Evolutionary conservation across 64 coral and sea anemone species (phyloP).

Genomic region (Porites lutea): DNA sequence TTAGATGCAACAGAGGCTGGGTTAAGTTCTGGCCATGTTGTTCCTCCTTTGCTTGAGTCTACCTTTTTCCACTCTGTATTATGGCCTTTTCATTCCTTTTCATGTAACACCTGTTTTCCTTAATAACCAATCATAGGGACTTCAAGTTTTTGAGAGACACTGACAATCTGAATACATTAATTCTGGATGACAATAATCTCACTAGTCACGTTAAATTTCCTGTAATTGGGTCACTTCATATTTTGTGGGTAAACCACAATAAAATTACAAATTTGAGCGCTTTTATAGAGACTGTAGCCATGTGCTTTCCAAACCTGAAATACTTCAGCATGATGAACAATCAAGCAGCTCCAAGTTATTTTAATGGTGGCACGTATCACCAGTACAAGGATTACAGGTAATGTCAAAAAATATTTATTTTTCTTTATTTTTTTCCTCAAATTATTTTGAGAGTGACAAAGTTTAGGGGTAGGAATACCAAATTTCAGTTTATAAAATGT

Average conservation of each 20-base stretch:
- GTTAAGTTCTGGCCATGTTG: no score
- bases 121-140: slow-evolving; percentile 44
- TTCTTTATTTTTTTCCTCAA: no score
- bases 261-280: slow-evolving; percentile 92
- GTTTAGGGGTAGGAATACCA: no score
- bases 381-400: slow-evolving; percentile 99
- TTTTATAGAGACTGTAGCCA: slow-evolving; percentile 85
- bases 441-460: no score
- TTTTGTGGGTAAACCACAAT: slow-evolving; percentile 95
- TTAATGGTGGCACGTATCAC: slow-evolving; percentile 91
- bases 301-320: slow-evolving; percentile 90
- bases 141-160: slow-evolving; percentile 78
- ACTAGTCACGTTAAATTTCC: slow-evolving; percentile 83
- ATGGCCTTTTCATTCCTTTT: no score
- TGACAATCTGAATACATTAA: slow-evolving; percentile 75
- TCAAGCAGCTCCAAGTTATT: slow-evolving; percentile 94
- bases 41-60: no score
- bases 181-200: slow-evolving; percentile 90
- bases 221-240: slow-evolving; percentile 58
- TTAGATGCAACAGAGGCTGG: no score
- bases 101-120: not conserved
- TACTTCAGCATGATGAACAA: slow-evolving; percentile 99
- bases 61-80: no score
- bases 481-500: no score
- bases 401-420: not conserved